phyloP scores from a whole-genome alignment of 1,140 invertebrate species.

The Macrocentrus cingulum region DNA sequence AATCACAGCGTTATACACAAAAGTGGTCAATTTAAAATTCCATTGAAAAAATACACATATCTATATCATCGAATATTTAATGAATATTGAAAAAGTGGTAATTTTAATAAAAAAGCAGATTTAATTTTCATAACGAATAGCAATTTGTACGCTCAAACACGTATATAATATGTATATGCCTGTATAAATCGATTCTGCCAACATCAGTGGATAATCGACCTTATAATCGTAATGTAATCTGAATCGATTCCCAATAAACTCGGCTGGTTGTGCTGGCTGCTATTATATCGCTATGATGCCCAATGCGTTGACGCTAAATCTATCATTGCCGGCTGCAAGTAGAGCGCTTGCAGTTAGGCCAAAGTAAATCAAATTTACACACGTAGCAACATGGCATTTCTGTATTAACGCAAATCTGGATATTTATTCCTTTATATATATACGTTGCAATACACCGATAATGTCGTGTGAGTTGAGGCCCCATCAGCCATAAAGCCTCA shows the following conservation, averaged over 20 bases:
- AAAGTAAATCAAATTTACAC: constrained; percentile 4
- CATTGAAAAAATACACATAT: too few relatives aligned
- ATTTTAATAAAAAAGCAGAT: too few relatives aligned
- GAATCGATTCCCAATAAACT: constrained; percentile 1
- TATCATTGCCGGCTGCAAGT: background rate
- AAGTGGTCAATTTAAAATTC: too few relatives aligned
- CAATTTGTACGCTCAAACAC: background rate
- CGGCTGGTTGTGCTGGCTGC: background rate
- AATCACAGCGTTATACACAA: too few relatives aligned
- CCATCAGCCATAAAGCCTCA: background rate
- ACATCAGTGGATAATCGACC: background rate
- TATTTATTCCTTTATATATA: background rate
- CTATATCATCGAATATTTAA: too few relatives aligned
- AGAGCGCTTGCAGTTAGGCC: background rate
- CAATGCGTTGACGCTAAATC: background rate
- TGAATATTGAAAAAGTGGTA: too few relatives aligned
- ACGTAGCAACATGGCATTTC: background rate
- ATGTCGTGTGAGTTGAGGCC: background rate
- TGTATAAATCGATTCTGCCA: background rate
- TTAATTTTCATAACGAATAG: too few relatives aligned
- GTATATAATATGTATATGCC: background rate
- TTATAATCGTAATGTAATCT: background rate
- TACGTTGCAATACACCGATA: background rate
- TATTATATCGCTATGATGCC: background rate
- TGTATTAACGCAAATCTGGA: background rate